These are phyloP conservation scores for Stictocephala bisonia DNA, from an alignment of 2,888 invertebrate species.

Conservation along the genomic window DNA sequence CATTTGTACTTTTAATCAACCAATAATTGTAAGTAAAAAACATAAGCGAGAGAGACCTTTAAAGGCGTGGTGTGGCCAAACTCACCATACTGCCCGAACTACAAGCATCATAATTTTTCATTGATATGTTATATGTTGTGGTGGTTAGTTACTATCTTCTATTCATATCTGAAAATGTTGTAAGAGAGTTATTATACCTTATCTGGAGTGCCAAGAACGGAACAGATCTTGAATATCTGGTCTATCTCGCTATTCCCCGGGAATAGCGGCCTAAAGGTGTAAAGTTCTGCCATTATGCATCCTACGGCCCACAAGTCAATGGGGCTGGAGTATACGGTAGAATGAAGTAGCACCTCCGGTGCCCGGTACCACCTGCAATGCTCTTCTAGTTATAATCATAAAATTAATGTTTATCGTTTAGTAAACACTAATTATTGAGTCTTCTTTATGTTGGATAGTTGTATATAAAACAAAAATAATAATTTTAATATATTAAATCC, in stretches of 20 bases:
- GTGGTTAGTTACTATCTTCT: background rate
- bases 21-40: too few species aligned
- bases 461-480: too few species aligned
- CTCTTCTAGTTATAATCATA: background rate
- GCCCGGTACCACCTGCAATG: constrained; percentile 80
- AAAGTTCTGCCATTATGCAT: constrained; percentile 97
- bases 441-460: too few species aligned
- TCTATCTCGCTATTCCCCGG: constrained; percentile 98
- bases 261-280: constrained; percentile 93
- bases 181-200: too few species aligned
- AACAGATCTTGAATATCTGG: constrained; percentile 95
- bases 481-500: too few species aligned
- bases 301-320: constrained; percentile 99
- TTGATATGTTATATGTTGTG: background rate
- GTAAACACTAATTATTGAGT: too few species aligned
- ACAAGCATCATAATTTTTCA: background rate
- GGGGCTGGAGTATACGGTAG: constrained; percentile 95
- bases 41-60: too few species aligned
- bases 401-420: too few species aligned
- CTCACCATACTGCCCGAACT: background rate
- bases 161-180: too few species aligned
- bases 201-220: constrained; percentile 91
- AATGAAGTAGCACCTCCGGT: constrained; percentile 94
- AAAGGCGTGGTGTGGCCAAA: too few species aligned
- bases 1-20: too few species aligned